Evolutionary conservation across 2,888 invertebrate genomes (phyloP).

Genomic region (Conomelus anceps): DNA sequence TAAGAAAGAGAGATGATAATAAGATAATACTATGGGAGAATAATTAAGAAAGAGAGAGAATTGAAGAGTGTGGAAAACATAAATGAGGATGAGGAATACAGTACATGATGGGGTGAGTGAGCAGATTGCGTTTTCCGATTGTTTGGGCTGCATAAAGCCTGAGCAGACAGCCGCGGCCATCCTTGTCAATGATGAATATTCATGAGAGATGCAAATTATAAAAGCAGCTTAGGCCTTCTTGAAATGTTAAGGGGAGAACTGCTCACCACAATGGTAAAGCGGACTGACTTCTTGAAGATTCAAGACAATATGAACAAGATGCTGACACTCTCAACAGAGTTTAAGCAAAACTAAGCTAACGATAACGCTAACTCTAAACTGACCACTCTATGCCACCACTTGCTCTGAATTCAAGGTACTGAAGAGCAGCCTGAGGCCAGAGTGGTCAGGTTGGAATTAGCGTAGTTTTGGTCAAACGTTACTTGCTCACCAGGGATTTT

Average conservation of each 20-base stretch:
- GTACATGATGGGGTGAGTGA: background rate
- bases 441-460: no score
- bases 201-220: background rate
- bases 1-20: no score
- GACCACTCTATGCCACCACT: no score
- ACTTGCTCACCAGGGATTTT: no score
- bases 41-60: no score
- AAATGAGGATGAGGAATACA: background rate
- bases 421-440: no score
- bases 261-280: background rate
- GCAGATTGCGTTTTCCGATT: background rate
- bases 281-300: background rate
- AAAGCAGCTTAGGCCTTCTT: background rate
- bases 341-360: no score
- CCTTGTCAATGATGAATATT: background rate
- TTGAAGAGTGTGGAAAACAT: background rate
- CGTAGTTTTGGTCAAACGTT: no score
- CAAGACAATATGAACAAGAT: background rate
- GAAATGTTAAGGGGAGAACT: background rate
- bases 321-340: no score
- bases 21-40: no score
- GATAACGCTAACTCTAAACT: no score
- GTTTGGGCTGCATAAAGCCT: background rate
- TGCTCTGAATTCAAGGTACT: no score
- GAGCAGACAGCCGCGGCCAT: background rate